Evolutionary conservation across 2,888 invertebrate genomes (phyloP), one percentile per base, ranked within the genome.

Genomic region (Coecobrya sp.): DNA sequence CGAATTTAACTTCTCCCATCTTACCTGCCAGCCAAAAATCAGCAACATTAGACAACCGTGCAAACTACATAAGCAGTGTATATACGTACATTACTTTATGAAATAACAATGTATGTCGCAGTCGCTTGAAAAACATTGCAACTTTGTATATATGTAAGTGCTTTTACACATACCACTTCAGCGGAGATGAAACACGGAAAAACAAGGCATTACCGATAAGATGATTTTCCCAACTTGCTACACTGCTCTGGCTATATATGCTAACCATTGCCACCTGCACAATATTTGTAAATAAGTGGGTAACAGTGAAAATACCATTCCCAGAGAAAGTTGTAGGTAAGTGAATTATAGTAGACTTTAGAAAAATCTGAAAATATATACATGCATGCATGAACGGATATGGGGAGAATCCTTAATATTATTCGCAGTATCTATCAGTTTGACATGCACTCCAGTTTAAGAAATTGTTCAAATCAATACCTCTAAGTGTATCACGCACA

Each of bases 21-120:
- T 86, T 49, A 73, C 73, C 86, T 86, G 86, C 55, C 86, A 86
- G 45, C 70, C 70, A 49, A 36, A 73, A 70, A 73, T 86, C 73
- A 70, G 70, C 70, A 86, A 70, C 25, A 52, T 25, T 68, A 8
- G 10, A 45, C 16, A 55, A 73, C 13, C 8, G 22, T 62, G 19
- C 25, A 62, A 62, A 62, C 4, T 62, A 27, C 16, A 27, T 65
- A 65, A 27, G 27, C 25, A 65, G 65, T 13, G 10, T 62, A 62
- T 13, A 16, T 55, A 55, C 0, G 13, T 65, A 30, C 65, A 30
- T 13, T 30, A 65, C 30, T 16, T 30, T 65, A 16, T 30, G 65
- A 10, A 30, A 30, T 30, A 65, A 0, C 65, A 13, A 65, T 65
- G 65, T 65, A 16, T 16, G 10, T 65, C 65, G 65, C 65, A 65